Evolutionary conservation across 2,888 invertebrate species (phyloP), one percentile per base, ranked within the genome.

Genomic region (Coleophora deauratella): DNA sequence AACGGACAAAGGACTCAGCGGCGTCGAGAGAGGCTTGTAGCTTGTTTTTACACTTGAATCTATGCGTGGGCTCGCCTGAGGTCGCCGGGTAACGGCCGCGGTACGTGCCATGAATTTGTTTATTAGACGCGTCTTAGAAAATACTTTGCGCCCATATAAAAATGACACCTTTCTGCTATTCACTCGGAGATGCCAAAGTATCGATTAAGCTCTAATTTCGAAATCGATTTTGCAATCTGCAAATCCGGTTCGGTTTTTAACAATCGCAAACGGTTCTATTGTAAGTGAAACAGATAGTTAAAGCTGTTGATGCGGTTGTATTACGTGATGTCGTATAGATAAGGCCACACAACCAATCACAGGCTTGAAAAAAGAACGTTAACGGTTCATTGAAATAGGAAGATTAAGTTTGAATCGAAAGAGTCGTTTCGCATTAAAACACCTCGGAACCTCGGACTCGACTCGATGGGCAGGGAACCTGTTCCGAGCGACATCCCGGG

Each of bases 381-480:
- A 85, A 82, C 84, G 82, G 84, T 84, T 81, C 77, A 82, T 81
- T 79, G 80, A 79, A 82, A n/a, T n/a, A n/a, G n/a, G n/a, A n/a
- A n/a, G n/a, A n/a, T n/a, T n/a, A n/a, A n/a, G n/a, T n/a, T n/a
- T n/a, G n/a, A n/a, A 82, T 72, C 74, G 77, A 79, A 80, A 80
- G 72, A 76, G 66, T 62, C 58, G 59, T 59, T 58, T 51, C 55
- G 60, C 55, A 74, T 72, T 73, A 71, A 67, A 3, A 10, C 64
- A 74, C 68, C n/a, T 59, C 60, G 55, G 54, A 44, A 21, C 56
- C 59, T 55, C 57, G 50, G 51, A 49, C 21, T 21, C 21, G 21
- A 21, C 21, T 21, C 21, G 21, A 21, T 21, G 21, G 37, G 42
- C 55, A 50, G 54, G 71, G 76, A 84, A 84, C 84, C 78, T 77